phyloP scores from a whole-genome alignment of 35 echinoderm and acorn worm species.

The Stichopus chloronotus region DNA sequence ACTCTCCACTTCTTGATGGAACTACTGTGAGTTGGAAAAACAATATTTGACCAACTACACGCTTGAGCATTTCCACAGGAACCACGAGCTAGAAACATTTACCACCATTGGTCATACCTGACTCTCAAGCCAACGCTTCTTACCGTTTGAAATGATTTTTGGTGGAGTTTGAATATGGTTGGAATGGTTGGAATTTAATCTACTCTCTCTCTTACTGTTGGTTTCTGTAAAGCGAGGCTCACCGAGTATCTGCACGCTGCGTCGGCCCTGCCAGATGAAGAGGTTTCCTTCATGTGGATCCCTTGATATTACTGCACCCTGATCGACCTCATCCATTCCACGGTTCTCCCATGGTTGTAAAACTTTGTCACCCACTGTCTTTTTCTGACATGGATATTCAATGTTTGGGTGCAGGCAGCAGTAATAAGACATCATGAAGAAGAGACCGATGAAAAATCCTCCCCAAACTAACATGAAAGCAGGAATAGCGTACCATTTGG shows the following conservation, averaged over 20 bases:
- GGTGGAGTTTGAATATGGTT: neutral
- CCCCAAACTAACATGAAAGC: constrained; percentile 88
- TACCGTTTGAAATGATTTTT: neutral
- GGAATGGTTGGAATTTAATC: constrained; percentile 23
- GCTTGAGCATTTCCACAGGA: too few species aligned
- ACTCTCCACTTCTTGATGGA: too few species aligned
- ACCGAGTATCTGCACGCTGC: neutral
- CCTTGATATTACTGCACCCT: neutral
- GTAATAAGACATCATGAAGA: constrained; percentile 87
- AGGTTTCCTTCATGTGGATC: constrained; percentile 25
- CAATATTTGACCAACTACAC: too few species aligned
- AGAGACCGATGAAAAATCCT: constrained; percentile 82
- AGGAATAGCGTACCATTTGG: constrained; percentile 67
- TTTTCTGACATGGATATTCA: constrained; percentile 13
- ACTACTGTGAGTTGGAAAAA: too few species aligned
- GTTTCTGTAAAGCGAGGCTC: neutral
- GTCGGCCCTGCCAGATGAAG: constrained; percentile 2
- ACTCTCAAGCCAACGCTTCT: neutral
- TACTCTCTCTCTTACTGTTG: neutral
- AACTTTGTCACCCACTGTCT: neutral
- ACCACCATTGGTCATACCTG: neutral
- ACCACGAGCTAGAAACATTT: too few species aligned
- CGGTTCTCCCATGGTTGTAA: constrained; percentile 21
- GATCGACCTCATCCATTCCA: constrained; percentile 47
- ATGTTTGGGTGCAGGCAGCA: constrained; percentile 80